Conservation (phyloP, 2,113 vertebrate genomes). For the Edolisoma coerulescens region DNA sequence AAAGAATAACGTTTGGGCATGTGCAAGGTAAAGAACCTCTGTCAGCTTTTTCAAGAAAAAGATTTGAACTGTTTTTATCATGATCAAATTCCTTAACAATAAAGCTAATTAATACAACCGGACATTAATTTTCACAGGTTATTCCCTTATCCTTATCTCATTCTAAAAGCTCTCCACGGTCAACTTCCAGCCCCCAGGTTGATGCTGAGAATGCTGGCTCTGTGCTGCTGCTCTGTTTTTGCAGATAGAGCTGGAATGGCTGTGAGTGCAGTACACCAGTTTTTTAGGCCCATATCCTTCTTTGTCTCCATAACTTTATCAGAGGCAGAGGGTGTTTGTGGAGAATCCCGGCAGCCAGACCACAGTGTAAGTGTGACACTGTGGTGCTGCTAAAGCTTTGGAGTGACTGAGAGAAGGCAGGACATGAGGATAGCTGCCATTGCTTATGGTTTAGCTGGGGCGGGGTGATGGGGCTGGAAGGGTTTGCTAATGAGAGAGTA, state of each 20-base stretch:
- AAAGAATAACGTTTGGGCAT: not conserved
- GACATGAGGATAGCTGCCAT: not conserved
- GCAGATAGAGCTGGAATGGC: not conserved
- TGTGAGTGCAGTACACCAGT: fast-evolving
- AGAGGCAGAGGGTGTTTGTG: not conserved
- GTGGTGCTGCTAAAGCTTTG: not conserved
- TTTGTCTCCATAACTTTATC: not conserved
- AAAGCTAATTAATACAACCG: not conserved
- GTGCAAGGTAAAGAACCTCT: not conserved
- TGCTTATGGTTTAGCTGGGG: not conserved
- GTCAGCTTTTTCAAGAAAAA: not conserved
- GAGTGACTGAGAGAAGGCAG: not conserved
- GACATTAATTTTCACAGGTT: not conserved
- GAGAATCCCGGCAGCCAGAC: not conserved
- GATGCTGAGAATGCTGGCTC: not conserved
- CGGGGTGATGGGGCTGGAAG: not conserved
- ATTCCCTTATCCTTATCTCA: not conserved
- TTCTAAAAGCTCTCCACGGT: not conserved
- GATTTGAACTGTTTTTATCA: not conserved
- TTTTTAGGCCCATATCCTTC: not conserved
- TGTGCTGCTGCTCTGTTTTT: not conserved
- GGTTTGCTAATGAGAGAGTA: not conserved
- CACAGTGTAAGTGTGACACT: fast-evolving
- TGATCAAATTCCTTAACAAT: not conserved
- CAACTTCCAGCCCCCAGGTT: not conserved